A percentile compares a stretch with the other conserved stretches of the same genome.
These are phyloP conservation scores for Dryoscopus gambensis DNA, from an alignment of 2,113 vertebrate genomes.

Conservation along the genomic window DNA sequence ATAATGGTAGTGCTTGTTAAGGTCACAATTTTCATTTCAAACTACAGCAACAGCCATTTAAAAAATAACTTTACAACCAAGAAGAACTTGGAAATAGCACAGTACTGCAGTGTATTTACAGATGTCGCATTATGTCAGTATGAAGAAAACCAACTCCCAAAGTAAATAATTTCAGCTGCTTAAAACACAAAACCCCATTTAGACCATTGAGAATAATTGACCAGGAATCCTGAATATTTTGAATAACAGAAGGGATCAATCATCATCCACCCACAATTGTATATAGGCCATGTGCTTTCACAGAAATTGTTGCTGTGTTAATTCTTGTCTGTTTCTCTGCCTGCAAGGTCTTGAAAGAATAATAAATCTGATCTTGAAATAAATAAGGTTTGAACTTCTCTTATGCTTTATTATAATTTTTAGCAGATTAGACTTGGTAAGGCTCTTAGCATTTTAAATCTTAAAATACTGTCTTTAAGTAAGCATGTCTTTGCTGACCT, in stretches of 20 bases:
- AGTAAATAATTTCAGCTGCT: not conserved
- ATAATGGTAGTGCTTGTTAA: not conserved
- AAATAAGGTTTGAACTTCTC: constrained; percentile 65
- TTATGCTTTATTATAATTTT: constrained; percentile 68
- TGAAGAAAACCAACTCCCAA: not conserved
- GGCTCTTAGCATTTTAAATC: constrained; percentile 66
- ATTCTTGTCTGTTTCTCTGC: constrained; percentile 14
- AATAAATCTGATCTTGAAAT: constrained; percentile 58
- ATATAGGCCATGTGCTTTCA: not conserved
- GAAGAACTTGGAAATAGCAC: not conserved
- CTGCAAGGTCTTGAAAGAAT: constrained; percentile 5
- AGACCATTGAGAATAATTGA: not conserved
- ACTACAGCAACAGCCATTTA: not conserved
- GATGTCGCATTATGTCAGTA: not conserved
- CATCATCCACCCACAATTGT: not conserved
- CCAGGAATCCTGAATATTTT: not conserved
- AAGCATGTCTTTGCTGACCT: constrained; percentile 71
- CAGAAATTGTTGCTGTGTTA: not conserved
- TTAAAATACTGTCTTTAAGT: constrained; percentile 64
- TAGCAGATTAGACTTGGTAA: constrained; percentile 65
- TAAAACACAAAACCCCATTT: not conserved
- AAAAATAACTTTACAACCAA: not conserved
- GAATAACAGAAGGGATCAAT: not conserved
- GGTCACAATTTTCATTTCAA: constrained; percentile 8
- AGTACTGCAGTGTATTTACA: not conserved